These are phyloP conservation scores for Busseola fusca DNA, from an alignment of 2,888 invertebrate species.

Conservation along the genomic window DNA sequence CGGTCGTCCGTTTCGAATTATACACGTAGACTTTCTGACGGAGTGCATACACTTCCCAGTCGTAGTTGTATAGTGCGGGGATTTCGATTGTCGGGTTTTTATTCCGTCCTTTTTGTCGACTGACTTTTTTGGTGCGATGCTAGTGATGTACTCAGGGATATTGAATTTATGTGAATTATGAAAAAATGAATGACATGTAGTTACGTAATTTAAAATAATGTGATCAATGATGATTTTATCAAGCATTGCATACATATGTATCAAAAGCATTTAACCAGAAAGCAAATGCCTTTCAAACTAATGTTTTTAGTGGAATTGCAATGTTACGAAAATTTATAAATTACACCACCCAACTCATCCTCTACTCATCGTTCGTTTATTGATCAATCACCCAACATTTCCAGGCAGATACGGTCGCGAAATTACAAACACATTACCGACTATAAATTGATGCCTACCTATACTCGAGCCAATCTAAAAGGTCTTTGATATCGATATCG, in stretches of 20 bases:
- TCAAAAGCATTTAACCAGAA: background rate
- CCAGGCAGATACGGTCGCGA: conserved; percentile 15
- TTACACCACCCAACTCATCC: background rate
- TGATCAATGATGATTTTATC: background rate
- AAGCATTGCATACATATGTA: background rate
- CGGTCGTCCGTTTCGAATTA: conserved; percentile 71
- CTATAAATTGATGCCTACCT: conserved; percentile 31
- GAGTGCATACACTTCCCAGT: conserved; percentile 69
- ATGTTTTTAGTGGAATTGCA: background rate
- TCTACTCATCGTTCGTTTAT: conserved; percentile 3
- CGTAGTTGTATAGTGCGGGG: conserved; percentile 57
- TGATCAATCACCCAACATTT: conserved; percentile 29
- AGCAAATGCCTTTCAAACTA: background rate
- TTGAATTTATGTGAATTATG: background rate
- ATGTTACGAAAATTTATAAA: background rate
- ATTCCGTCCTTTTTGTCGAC: conserved; percentile 25
- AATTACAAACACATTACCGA: conserved; percentile 45
- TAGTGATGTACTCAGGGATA: conserved; percentile 30
- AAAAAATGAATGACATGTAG: background rate
- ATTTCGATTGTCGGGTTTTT: conserved; percentile 47
- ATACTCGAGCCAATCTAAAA: conserved; percentile 40
- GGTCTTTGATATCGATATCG: conserved; percentile 56
- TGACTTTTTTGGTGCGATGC: background rate
- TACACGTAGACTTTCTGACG: conserved; percentile 76
- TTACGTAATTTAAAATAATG: background rate